Percentiles rank a stretch among this genome's conserved stretches.
These are phyloP conservation scores for Cephalopachus bancanus DNA, from an alignment of 2,797 vertebrate species.

Conservation along the genomic window DNA sequence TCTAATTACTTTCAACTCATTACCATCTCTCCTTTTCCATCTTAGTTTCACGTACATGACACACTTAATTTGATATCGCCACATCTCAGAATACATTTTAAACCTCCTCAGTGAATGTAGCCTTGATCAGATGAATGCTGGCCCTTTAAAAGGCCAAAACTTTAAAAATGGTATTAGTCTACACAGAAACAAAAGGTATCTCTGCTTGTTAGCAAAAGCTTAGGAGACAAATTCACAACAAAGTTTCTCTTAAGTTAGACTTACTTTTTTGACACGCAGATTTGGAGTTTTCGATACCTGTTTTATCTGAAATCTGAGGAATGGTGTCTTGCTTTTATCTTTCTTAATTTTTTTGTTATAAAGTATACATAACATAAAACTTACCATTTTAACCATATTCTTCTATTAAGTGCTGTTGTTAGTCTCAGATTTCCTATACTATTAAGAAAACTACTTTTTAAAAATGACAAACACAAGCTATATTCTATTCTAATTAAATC, in stretches of 20 bases:
- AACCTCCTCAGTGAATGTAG: not conserved
- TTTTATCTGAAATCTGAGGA: constrained; percentile 47
- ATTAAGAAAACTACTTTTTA: constrained; percentile 12
- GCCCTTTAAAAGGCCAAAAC: constrained; percentile 4
- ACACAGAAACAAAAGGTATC: not conserved
- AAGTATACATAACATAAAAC: not conserved
- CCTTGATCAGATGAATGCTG: not conserved
- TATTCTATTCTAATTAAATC: not conserved
- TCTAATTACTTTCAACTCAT: not conserved
- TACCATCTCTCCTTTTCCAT: not conserved
- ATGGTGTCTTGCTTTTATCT: not conserved
- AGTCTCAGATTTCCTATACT: constrained; percentile 25
- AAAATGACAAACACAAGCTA: constrained; percentile 11
- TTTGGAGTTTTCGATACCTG: not conserved
- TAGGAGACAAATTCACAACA: not conserved
- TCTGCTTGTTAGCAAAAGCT: not conserved
- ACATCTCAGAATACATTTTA: not conserved
- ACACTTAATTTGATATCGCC: not conserved
- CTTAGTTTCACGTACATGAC: not conserved
- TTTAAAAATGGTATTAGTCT: not conserved
- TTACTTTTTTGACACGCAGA: not conserved
- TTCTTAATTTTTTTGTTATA: not conserved
- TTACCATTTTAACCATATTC: constrained; percentile 1
- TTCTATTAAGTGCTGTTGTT: not conserved
- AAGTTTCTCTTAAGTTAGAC: not conserved